Evolutionary conservation across 2,113 vertebrate species (phyloP).

Genomic region (Otocyon megalotis): DNA sequence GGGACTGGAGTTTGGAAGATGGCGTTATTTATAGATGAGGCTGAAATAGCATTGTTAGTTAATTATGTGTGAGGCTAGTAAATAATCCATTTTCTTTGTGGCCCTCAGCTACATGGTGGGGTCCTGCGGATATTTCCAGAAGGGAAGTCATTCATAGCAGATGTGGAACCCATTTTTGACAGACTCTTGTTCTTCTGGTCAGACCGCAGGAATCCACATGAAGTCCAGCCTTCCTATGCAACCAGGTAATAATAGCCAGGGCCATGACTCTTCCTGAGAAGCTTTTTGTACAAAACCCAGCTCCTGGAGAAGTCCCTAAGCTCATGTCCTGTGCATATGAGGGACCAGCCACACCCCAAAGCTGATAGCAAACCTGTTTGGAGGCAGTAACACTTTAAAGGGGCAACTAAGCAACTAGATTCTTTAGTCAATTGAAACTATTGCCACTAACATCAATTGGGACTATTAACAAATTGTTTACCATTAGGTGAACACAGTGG

Average conservation of each 20-base stretch:
- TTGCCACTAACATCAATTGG: background rate
- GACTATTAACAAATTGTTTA: background rate
- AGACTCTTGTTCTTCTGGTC: constrained; percentile 98
- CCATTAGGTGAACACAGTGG: background rate
- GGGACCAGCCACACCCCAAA: background rate
- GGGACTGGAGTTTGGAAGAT: background rate
- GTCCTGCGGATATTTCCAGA: constrained; percentile 96
- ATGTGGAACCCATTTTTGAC: constrained; percentile 96
- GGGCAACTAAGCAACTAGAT: background rate
- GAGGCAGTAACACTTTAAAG: background rate
- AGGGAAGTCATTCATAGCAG: constrained; percentile 93
- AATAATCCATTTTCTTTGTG: constrained; percentile 58
- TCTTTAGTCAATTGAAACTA: background rate
- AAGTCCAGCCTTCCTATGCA: constrained; percentile 95
- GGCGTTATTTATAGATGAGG: background rate
- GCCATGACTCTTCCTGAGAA: background rate
- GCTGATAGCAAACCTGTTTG: background rate
- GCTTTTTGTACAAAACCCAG: background rate
- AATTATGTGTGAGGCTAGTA: background rate
- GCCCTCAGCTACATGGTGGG: constrained; percentile 93
- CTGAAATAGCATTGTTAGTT: background rate
- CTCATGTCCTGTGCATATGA: accelerated
- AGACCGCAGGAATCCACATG: constrained; percentile 96
- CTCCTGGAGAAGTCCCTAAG: constrained; percentile 12
- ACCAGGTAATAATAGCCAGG: constrained; percentile 90